Percentiles rank a stretch among this genome's conserved stretches.
Evolutionary conservation across 2,113 vertebrate species (phyloP).

Genomic region (Apodemus speciosus): DNA sequence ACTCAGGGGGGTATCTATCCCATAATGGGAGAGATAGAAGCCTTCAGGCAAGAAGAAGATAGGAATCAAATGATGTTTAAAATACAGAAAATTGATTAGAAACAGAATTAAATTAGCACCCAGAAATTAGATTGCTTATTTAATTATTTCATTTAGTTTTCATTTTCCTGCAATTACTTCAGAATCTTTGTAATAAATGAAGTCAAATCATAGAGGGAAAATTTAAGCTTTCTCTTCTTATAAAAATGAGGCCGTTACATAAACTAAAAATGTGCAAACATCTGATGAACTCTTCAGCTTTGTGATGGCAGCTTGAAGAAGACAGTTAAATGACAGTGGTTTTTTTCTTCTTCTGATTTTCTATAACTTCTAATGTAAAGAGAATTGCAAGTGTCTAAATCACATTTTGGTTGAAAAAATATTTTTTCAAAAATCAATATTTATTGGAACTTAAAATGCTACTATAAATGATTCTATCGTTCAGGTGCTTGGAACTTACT

Average conservation of each 20-base stretch:
- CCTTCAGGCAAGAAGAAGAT: slow-evolving; percentile 70
- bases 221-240: slow-evolving; percentile 90
- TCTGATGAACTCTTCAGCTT: not conserved
- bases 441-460: slow-evolving; percentile 16
- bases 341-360: slow-evolving; percentile 11
- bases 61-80: slow-evolving; percentile 78
- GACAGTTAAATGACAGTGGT: not conserved
- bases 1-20: slow-evolving; percentile 51
- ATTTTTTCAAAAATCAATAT: slow-evolving; percentile 36
- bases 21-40: slow-evolving; percentile 71
- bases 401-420: slow-evolving; percentile 17
- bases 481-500: not conserved
- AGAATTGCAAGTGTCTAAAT: slow-evolving; percentile 35
- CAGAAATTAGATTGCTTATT: slow-evolving; percentile 79
- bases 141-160: slow-evolving; percentile 82
- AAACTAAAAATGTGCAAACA: slow-evolving; percentile 51
- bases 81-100: slow-evolving; percentile 79
- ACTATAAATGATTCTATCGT: not conserved
- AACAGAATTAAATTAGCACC: slow-evolving; percentile 78
- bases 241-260: not conserved
- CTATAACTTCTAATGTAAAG: slow-evolving; percentile 5
- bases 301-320: not conserved
- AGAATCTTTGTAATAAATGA: slow-evolving; percentile 69
- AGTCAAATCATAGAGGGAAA: slow-evolving; percentile 73
- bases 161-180: slow-evolving; percentile 76